phyloP scores from a whole-genome alignment of 2,888 invertebrate genomes.

The Buathra laborator region DNA sequence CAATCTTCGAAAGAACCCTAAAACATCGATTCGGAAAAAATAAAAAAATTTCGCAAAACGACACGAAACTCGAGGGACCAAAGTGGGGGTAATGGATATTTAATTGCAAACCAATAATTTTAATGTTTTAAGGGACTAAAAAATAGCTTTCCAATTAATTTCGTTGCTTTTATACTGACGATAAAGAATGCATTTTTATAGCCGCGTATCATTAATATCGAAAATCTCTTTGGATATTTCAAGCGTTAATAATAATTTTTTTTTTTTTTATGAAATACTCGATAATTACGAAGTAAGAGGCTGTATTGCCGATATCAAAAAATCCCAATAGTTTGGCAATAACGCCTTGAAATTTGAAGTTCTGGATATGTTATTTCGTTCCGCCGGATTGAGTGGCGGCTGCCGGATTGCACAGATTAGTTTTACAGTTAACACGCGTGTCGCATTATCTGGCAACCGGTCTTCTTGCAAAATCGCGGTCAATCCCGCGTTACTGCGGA shows the following conservation, averaged over 20 bases:
- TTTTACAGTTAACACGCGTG: not conserved
- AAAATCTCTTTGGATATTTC: no score
- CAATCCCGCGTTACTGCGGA: constrained; percentile 58
- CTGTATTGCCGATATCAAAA: not conserved
- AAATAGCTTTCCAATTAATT: no score
- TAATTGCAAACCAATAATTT: no score
- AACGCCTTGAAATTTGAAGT: not conserved
- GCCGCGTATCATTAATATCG: no score
- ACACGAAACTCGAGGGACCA: no score
- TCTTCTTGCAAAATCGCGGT: constrained; percentile 74
- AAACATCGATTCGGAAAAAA: no score
- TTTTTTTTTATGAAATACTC: not conserved
- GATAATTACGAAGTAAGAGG: not conserved
- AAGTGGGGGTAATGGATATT: no score
- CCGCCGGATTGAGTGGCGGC: constrained; percentile 5
- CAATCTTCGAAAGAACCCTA: no score
- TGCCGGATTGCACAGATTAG: not conserved
- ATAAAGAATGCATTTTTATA: no score
- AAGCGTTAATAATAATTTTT: not conserved
- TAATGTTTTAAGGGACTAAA: no score
- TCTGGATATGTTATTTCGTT: not conserved
- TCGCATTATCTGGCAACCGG: constrained; percentile 60
- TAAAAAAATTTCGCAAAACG: no score
- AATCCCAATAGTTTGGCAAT: not conserved
- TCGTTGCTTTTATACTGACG: no score